Conservation (phyloP, 2,113 vertebrate species). For the Hydropotes inermis region DNA sequence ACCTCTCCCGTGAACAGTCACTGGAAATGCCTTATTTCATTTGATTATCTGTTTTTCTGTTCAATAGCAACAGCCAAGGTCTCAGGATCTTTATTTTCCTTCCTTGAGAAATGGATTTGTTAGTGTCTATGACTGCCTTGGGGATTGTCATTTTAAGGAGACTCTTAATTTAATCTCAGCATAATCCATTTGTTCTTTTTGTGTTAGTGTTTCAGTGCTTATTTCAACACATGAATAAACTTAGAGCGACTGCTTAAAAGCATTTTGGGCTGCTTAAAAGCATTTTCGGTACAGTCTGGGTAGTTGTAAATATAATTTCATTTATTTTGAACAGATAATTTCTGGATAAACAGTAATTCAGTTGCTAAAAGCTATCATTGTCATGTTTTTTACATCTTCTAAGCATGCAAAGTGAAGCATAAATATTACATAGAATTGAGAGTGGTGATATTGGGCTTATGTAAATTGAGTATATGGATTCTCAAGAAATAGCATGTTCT, state of each 20-base stretch:
- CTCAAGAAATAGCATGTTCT: neutral
- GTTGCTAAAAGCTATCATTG: conserved; percentile 32
- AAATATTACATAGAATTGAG: conserved; percentile 12
- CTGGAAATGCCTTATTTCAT: conserved; percentile 1
- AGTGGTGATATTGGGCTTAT: conserved; percentile 27
- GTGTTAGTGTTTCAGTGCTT: neutral
- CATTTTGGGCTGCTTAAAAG: conserved; percentile 58
- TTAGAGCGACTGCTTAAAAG: conserved; percentile 53
- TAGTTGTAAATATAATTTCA: conserved; percentile 54
- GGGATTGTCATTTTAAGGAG: conserved; percentile 40
- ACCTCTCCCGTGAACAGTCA: neutral
- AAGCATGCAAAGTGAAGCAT: conserved; percentile 37
- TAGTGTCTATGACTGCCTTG: neutral
- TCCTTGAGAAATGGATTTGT: conserved; percentile 23
- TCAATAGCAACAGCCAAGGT: neutral
- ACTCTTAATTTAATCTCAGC: conserved; percentile 37
- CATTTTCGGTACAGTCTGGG: conserved; percentile 21
- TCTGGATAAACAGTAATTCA: conserved; percentile 56
- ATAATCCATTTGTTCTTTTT: neutral
- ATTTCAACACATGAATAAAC: conserved; percentile 52
- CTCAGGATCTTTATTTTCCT: conserved; percentile 21
- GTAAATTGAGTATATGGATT: conserved; percentile 19
- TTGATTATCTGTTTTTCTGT: conserved; percentile 26
- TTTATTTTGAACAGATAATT: conserved; percentile 53
- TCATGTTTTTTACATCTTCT: conserved; percentile 43